Evolutionary conservation across 2,888 invertebrate genomes (phyloP).

Genomic region (Machimus atricapillus): DNA sequence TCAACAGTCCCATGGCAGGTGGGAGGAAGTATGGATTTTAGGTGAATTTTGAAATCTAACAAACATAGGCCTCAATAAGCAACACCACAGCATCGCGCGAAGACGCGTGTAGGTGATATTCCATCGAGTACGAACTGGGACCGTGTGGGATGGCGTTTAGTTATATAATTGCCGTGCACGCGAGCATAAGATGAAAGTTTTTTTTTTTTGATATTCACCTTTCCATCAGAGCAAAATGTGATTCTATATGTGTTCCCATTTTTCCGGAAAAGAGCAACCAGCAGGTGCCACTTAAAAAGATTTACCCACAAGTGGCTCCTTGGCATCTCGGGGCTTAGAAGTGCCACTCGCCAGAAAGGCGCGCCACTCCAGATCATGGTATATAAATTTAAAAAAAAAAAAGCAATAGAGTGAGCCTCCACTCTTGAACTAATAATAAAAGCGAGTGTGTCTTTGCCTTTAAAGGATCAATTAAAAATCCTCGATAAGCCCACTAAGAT

Average conservation of each 20-base stretch:
- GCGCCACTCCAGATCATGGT: not conserved
- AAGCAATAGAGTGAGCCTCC: not conserved
- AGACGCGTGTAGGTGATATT: conserved; percentile 35
- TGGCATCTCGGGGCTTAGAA: not conserved
- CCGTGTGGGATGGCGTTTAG: conserved; percentile 18
- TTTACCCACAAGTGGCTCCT: not conserved
- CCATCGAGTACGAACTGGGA: not conserved
- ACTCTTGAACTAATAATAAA: not conserved
- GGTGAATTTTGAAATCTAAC: conserved; percentile 22
- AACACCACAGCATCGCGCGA: not conserved
- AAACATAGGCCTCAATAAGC: conserved; percentile 9
- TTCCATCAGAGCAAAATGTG: not conserved
- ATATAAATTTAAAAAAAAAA: not conserved
- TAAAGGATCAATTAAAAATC: conserved; percentile 31
- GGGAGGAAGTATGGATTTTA: conserved; percentile 30
- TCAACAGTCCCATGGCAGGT: conserved; percentile 1
- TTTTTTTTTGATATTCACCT: not conserved
- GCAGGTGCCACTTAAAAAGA: not conserved
- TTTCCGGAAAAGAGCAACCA: not conserved
- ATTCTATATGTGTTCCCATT: not conserved
- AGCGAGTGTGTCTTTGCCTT: not conserved
- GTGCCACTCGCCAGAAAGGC: not conserved
- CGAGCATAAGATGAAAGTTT: conserved; percentile 5
- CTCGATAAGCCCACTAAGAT: conserved; percentile 13
- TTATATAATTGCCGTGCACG: conserved; percentile 16